Conservation (phyloP, 1,140 invertebrate species). For the Zaprionus gabonicus region DNA sequence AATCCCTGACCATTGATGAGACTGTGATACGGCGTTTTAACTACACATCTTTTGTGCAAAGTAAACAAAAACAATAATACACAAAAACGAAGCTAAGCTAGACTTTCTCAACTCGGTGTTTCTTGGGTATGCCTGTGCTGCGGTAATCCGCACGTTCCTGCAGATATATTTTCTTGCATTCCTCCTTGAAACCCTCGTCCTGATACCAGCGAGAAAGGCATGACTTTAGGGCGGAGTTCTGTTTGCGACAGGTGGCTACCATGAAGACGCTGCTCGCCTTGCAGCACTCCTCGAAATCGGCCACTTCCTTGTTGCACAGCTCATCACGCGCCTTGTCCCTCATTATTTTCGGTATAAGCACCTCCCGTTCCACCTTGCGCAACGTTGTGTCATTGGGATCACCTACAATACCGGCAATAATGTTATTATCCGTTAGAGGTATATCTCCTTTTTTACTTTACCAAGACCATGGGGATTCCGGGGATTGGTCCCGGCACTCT, state of each 20-base stretch:
- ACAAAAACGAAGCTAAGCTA: constrained; percentile 38
- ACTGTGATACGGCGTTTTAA: constrained; percentile 75
- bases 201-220: constrained; percentile 91
- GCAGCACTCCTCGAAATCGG: constrained; percentile 91
- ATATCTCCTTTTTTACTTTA: constrained; percentile 6
- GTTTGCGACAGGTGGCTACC: constrained; percentile 89
- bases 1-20: constrained; percentile 65
- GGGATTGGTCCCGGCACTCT: constrained; percentile 42
- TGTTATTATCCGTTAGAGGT: neutral
- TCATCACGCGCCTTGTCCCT: constrained; percentile 90
- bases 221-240: constrained; percentile 88
- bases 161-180: constrained; percentile 92
- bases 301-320: constrained; percentile 90
- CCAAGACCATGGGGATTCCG: constrained; percentile 78
- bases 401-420: constrained; percentile 85
- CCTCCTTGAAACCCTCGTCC: constrained; percentile 89
- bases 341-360: constrained; percentile 94
- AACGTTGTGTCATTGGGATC: constrained; percentile 93
- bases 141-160: constrained; percentile 92
- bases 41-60: constrained; percentile 76
- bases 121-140: constrained; percentile 90
- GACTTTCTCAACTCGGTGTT: constrained; percentile 83
- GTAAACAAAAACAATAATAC: constrained; percentile 64
- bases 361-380: constrained; percentile 93
- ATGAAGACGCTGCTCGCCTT: constrained; percentile 89